Evolutionary conservation across 2,888 invertebrate species (phyloP), one percentile per base, ranked within the genome.

Genomic region (Drosophila silvestris): DNA sequence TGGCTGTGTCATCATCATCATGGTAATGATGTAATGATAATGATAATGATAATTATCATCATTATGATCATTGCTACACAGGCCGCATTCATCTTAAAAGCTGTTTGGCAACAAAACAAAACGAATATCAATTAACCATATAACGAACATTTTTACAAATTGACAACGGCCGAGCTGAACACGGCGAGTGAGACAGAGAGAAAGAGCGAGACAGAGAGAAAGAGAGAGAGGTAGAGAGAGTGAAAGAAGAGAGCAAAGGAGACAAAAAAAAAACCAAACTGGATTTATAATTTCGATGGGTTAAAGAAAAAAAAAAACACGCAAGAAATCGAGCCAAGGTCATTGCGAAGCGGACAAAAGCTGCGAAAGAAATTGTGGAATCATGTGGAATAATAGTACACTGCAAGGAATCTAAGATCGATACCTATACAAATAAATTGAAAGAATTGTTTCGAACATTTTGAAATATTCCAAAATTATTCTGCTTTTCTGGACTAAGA

Each of bases 271-370:
- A 51, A 59, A 22, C 22, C n/a, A 68, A 70, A 70, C 87, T 88
- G 87, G 87, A 88, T 91, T 90, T 85, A 76, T 81, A 76, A 85
- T 84, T 82, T 81, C 74, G 77, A 82, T 82, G 84, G 74, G 74
- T 90, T 39, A n/a, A 30, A 76, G 58, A 60, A 19, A 26, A 60
- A 35, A 60, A 60, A 66, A 70, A 85, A 78, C 90, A 91, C 86
- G 77, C 91, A 91, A 89, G 90, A 89, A 89, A 89, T 77, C 87
- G 53, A 91, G 90, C 90, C 91, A 89, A 89, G 88, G 88, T 89
- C 88, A 91, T 70, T 74, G 83, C 78, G 63, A 89, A 78, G 72
- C 70, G 44, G 35, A 61, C 62, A 65, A 59, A 69, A 62, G 83
- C 73, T 69, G 74, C 47, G 57, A 85, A 85, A 87, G 90, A 91